Base-by-base conservation (phyloP, 2,888 invertebrate genomes). In the Clivina fossor region DNA sequence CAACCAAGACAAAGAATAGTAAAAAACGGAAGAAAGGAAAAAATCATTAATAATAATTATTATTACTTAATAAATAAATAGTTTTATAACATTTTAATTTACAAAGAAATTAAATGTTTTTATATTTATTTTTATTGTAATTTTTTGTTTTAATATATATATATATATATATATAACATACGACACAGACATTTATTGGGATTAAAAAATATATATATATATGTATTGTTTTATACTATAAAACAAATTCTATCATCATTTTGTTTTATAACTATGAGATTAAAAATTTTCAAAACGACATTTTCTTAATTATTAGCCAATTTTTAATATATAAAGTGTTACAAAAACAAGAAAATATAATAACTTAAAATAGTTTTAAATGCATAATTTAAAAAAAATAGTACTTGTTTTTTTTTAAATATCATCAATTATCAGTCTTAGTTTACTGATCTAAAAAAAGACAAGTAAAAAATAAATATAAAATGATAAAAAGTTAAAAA, bases 121-220 rank as follows among this genome's bases (percentile, higher is more conserved):
- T 33, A 15, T 33, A 15, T 8, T 33, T 2, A 11, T 15, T 15
- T 8, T 33, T 15, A 33, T 33, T 15, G 16, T 13, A 11, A 2
- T 2, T 30, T 30, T 30, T 11, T 30, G 11, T 30, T 11, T 11
- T 2, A 11, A 30, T 30, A 2, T 4, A 30, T 9, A 28, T 33
- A 33, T 33, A 15, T 9, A 28, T 28, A 50, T 50, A 18, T 50
- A 38, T 35, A 50, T 20, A 19, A 28, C 32, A 40, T 50, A 37
- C 37, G 50, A 30, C 41, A 26, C 40, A 40, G 32, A 50, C 32
- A 20, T 50, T 41, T 35, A 22, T 24, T 32, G 50, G 41, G 50
- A 50, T 50, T 33, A 41, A 50, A n/a, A 50, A 50, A 50, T 41
- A 50, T 28, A 50, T 50, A 50, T 32, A 22, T 18, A 16, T 41